Base-by-base conservation (phyloP, 2,797 vertebrate species). In the Salmo trutta region DNA sequence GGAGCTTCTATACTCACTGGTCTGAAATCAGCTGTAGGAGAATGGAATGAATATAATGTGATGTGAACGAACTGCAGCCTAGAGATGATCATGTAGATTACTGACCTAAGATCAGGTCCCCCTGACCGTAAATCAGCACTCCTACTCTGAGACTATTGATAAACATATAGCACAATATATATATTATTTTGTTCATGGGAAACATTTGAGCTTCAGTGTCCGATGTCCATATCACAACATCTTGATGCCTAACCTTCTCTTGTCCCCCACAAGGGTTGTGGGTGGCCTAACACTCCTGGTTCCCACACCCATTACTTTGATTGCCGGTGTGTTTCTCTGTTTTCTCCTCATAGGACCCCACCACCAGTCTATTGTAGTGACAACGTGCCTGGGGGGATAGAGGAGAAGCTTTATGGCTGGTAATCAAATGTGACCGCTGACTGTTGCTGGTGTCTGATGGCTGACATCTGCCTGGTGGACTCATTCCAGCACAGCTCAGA, bases 401-500 rank as follows among this genome's bases (percentile, higher is more conserved):
- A 36, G 17, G 76, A 78, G 72, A 68, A 19, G 36, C 33, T 79
- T 86, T 41, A 81, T 74, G 78, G 64, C 16, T 72, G 73, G 76
- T 47, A 75, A 79, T 78, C 65, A 16, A 78, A 75, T n/a, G 3
- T 67, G 74, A 77, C 78, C 82, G 74, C 68, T 17, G 1, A 47
- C 41, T 47, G 41, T 47, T 47, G 41, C 73, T 52, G 74, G 90
- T 87, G 84, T 91, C 88, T 85, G 75, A 86, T 91, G 82, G 86
- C 88, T 79, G 85, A 77, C 76, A 85, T 90, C 72, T 89, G 88
- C 88, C 88, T 76, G 77, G 79, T 88, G 82, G 78, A 79, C 84
- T 88, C 82, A 88, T 91, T 89, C 84, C 85, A 78, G 72, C 14
- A 19, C 54, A 19, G 19, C 19, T 59, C 19, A 59, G 56, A 59